Conservation (phyloP, 2,113 vertebrate genomes). For the Promerops cafer region DNA sequence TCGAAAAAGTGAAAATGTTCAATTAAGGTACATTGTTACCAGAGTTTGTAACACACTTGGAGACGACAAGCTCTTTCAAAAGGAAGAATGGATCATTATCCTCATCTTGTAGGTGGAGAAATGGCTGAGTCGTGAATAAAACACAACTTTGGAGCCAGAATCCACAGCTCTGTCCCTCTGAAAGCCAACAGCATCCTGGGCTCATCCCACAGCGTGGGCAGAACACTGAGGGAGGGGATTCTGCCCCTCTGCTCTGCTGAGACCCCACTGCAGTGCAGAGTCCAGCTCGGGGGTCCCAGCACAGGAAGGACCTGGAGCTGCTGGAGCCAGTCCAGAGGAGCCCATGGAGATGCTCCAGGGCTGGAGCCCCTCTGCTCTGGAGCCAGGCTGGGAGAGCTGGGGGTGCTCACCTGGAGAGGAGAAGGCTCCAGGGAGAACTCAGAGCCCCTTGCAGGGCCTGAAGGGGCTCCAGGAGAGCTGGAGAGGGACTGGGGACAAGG, state of each 20-base stretch:
- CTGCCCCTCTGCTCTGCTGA: neutral
- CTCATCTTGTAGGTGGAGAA: neutral
- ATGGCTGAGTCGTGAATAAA: neutral
- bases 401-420: neutral
- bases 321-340: accelerated
- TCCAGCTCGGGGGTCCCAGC: neutral
- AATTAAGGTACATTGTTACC: neutral
- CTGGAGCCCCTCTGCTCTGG: neutral
- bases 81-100: neutral
- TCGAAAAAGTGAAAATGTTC: neutral
- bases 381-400: neutral
- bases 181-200: neutral
- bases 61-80: neutral
- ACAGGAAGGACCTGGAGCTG: accelerated
- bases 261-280: accelerated
- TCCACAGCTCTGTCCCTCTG: neutral
- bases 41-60: neutral
- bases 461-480: neutral
- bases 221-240: neutral
- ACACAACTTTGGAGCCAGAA: neutral
- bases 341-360: accelerated
- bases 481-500: neutral
- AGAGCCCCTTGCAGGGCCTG: accelerated
- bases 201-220: neutral
- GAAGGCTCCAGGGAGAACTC: neutral